Evolutionary conservation across 2,797 vertebrate genomes (phyloP).

Genomic region (Gambelia wislizenii): DNA sequence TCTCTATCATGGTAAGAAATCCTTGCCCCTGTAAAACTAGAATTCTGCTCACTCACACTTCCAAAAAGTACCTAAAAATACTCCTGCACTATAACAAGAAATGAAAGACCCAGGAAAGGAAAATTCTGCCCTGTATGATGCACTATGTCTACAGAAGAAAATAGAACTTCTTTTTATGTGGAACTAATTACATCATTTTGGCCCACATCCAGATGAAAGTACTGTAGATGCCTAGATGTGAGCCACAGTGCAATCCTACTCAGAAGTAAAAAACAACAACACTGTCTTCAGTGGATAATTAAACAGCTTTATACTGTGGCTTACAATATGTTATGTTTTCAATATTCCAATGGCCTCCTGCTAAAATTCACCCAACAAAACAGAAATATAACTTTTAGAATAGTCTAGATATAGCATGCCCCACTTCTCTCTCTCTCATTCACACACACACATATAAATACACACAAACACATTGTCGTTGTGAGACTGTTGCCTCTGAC

Average conservation of each 20-base stretch:
- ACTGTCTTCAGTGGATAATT: not conserved
- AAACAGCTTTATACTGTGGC: not conserved
- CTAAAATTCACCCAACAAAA: not conserved
- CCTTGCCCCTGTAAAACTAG: no score
- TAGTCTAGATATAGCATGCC: not conserved
- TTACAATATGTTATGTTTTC: not conserved
- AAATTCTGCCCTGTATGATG: not conserved
- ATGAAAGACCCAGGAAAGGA: not conserved
- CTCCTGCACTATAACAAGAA: no score
- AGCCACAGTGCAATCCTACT: no score
- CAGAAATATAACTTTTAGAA: not conserved
- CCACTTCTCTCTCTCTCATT: not conserved
- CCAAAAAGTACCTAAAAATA: no score
- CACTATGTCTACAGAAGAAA: not conserved
- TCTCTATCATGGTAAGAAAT: no score
- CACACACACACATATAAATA: no score
- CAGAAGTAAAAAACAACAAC: not conserved
- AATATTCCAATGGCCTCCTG: not conserved
- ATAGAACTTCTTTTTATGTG: not conserved
- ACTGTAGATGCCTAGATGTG: no score
- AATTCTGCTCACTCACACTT: no score
- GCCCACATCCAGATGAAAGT: no score
- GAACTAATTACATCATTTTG: not conserved
- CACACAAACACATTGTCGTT: no score
- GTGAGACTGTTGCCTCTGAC: no score